Base-by-base conservation (phyloP, 2,888 invertebrate genomes). In the Apotomis betuletana region DNA sequence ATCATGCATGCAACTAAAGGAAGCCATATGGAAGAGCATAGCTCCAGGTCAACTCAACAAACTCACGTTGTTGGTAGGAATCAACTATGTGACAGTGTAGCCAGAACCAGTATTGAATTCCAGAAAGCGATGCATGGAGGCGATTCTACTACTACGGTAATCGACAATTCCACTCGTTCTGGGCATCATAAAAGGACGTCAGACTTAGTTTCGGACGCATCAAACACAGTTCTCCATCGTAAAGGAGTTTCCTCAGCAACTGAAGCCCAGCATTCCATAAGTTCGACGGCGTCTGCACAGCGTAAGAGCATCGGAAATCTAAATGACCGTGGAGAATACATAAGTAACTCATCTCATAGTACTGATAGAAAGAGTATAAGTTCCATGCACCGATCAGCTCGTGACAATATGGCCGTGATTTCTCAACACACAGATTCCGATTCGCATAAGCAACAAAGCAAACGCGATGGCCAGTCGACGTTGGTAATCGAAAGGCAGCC, bases 251-350 rank as follows among this genome's bases (percentile, higher is more conserved):
- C 95, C 3, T 94, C 95, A 0, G 95, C 95, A 0, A 95, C 95
- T n/a, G 96, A 96, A 87, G 96, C 96, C 2, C 90, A 96, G 5
- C 96, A 96, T 81, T 95, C 96, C 0, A 96, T 95, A 9, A 95
- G 95, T 78, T 95, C 96, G 0, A 95, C 96, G 0, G 97, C 97
- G 15, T 95, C 97, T 38, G 96, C 96, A 75, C 97, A 97, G 87
- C 94, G 96, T 65, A 97, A 96, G 85, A 97, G 97, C 73, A 96
- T 97, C 74, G 95, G 95, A 38, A 97, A 97, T 83, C 91, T 97
- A 0, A 95, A 96, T 70, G 97, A 97, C 75, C 95, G 95, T 77
- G 95, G 95, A 9, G 95, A 95, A 79, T 95, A 95, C 79, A 95
- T 95, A 72, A 95, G 94, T 75, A 95, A 95, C 77, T 94, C 95